Evolutionary conservation across 2,888 invertebrate genomes (phyloP), one percentile per base, ranked within the genome.

Genomic region (Orgyia antiqua): DNA sequence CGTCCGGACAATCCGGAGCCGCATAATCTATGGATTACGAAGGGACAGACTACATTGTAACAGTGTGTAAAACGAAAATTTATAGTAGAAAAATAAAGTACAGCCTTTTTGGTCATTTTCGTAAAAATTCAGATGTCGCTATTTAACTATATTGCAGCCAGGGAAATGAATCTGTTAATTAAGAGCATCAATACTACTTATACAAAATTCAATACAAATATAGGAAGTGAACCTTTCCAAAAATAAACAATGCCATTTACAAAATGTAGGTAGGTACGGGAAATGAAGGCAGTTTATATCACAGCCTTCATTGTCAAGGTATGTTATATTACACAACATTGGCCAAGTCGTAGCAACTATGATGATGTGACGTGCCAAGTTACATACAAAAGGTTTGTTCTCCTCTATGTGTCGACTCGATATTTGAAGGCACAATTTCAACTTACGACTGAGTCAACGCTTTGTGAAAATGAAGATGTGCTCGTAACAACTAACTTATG

Each of bases 11-110:
- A 44, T 45, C 44, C 42, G 46, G 51, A 45, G 48, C 62, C 58
- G 39, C 55, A 39, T 68, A 71, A 70, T 65, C 66, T 60, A 15
- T 15, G 56, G 65, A 70, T 69, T 68, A 70, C 47, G 33, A 37
- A 48, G 52, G 58, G 56, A 58, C 53, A 51, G 45, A 42, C 53
- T 48, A 51, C 52, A 51, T 53, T 55, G 52, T 58, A 51, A 51
- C 49, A 48, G 37, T 42, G 42, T 46, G 42, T 39, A 49, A 52
- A 53, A 45, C 44, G 48, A 52, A 59, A 58, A 50, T 54, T 54
- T 51, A 50, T 50, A 46, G 42, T 33, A 32, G 33, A 25, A 35
- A 36, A n/a, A n/a, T n/a, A n/a, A n/a, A n/a, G n/a, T n/a, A n/a
- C n/a, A n/a, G n/a, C n/a, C n/a, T n/a, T n/a, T n/a, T n/a, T n/a